Conservation (phyloP, 2,797 vertebrate species). For the Enteromius viviparus region DNA sequence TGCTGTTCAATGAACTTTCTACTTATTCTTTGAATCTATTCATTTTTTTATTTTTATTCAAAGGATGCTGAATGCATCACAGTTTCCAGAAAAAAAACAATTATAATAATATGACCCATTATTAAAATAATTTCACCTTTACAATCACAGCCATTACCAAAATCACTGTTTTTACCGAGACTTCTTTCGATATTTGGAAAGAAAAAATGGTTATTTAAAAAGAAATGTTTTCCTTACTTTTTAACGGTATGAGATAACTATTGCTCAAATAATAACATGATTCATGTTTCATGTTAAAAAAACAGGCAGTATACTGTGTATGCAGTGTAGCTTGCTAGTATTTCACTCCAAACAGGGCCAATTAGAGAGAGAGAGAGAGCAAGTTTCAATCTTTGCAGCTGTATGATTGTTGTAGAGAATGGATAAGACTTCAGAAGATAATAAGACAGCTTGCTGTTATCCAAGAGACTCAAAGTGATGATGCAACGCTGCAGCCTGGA, state of each 20-base stretch:
- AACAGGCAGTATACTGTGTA: neutral
- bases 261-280: neutral
- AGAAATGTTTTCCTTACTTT: neutral
- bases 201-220: neutral
- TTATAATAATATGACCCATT: neutral
- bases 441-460: constrained; percentile 36
- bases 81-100: neutral
- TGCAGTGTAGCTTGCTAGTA: neutral
- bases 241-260: neutral
- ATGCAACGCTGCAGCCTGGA: constrained; percentile 33
- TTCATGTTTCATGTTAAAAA: neutral
- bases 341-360: neutral
- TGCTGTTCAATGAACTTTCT: neutral
- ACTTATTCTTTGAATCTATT: neutral
- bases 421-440: constrained; percentile 23
- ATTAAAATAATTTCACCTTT: neutral
- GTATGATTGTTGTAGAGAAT: constrained; percentile 25
- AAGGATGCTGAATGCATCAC: neutral
- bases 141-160: neutral
- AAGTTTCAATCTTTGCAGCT: constrained; percentile 12
- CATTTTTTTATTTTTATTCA: neutral
- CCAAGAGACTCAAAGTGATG: constrained; percentile 35
- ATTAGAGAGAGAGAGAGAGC: neutral
- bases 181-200: neutral
- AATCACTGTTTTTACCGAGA: neutral